These are phyloP conservation scores for Crossoptilon crossoptilon DNA, from an alignment of 2,797 vertebrate species.

Conservation along the genomic window DNA sequence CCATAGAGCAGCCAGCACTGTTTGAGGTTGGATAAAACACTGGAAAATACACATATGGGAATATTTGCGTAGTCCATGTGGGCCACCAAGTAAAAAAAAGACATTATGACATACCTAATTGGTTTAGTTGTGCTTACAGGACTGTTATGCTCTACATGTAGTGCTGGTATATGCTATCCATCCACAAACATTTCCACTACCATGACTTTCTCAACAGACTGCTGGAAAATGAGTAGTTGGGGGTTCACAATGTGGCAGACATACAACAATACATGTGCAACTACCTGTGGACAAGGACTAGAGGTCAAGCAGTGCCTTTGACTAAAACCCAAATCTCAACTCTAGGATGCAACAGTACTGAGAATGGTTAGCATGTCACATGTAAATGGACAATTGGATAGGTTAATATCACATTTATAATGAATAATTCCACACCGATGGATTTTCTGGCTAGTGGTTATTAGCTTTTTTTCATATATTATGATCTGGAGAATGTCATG, in stretches of 20 bases:
- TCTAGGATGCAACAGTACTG: not conserved
- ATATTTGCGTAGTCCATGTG: slow-evolving; percentile 40
- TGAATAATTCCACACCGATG: not conserved
- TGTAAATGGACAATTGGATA: not conserved
- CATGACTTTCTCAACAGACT: slow-evolving; percentile 32
- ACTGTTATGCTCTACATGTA: slow-evolving; percentile 1
- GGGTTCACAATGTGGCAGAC: not conserved
- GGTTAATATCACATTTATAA: not conserved
- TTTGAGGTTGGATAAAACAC: not conserved
- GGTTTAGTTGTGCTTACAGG: slow-evolving; percentile 13
- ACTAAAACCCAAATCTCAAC: not conserved
- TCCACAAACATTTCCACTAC: slow-evolving; percentile 47
- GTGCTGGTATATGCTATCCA: slow-evolving; percentile 20
- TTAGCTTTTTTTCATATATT: not conserved
- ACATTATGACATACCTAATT: slow-evolving; percentile 1
- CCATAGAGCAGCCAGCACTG: not conserved
- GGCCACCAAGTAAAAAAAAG: slow-evolving; percentile 23
- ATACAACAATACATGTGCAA: not conserved
- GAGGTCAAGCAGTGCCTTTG: not conserved
- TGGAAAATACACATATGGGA: not conserved
- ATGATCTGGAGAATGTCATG: not conserved
- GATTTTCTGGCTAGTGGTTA: not conserved
- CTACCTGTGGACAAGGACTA: not conserved
- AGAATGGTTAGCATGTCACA: not conserved
- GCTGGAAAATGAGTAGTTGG: not conserved